Evolutionary conservation across 2,113 vertebrate genomes (phyloP).

Genomic region (Camelus dromedarius): DNA sequence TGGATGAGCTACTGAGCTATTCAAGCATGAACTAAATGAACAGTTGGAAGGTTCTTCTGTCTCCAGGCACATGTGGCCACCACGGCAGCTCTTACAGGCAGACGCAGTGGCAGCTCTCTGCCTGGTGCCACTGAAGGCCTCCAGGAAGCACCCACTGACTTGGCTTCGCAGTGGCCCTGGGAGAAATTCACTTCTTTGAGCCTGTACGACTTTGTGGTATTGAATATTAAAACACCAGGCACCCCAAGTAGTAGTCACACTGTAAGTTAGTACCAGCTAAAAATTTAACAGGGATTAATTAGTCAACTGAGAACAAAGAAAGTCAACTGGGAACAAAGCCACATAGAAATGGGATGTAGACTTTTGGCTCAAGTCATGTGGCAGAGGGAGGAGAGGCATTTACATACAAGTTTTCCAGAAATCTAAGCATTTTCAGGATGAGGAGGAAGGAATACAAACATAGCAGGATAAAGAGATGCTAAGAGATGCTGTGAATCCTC

Average conservation of each 20-base stretch:
- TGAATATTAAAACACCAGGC: not conserved
- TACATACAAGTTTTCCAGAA: not conserved
- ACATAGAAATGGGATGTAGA: not conserved
- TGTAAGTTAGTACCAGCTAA: not conserved
- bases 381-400: not conserved
- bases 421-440: not conserved
- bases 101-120: not conserved
- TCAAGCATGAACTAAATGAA: not conserved
- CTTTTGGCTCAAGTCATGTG: slow-evolving; percentile 12
- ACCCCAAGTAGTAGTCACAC: not conserved
- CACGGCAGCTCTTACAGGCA: not conserved
- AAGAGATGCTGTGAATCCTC: not conserved
- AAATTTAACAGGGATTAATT: not conserved
- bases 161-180: not conserved
- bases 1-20: not conserved
- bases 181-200: not conserved
- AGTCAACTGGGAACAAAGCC: slow-evolving; percentile 1
- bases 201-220: not conserved
- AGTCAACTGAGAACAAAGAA: not conserved
- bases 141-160: not conserved
- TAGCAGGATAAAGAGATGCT: not conserved
- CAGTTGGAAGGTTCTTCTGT: not conserved
- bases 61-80: not conserved
- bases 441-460: not conserved
- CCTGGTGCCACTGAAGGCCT: not conserved